Percentiles rank a stretch among this genome's conserved stretches.
Evolutionary conservation across 2,113 vertebrate species (phyloP).

Genomic region (Albula goreensis): DNA sequence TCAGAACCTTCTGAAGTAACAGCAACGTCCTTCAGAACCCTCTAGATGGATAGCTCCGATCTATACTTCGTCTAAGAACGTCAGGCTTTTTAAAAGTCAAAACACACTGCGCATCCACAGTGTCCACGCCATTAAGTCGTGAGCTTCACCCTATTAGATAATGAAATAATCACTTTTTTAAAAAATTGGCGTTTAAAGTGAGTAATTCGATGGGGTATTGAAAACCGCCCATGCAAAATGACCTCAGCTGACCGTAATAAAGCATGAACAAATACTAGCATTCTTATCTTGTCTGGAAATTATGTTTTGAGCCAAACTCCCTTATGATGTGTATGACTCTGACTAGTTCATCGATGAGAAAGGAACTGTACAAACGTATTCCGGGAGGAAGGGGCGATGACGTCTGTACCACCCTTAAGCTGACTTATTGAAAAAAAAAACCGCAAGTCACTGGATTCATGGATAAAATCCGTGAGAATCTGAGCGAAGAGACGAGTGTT

Average conservation of each 20-base stretch:
- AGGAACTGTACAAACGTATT: conserved; percentile 89
- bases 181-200: conserved; percentile 6
- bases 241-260: conserved; percentile 35
- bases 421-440: conserved; percentile 80
- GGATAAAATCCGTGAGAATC: conserved; percentile 93
- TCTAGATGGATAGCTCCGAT: background rate
- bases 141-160: background rate
- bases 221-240: conserved; percentile 19
- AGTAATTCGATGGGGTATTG: background rate
- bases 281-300: conserved; percentile 36
- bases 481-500: conserved; percentile 83
- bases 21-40: background rate
- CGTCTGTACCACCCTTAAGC: conserved; percentile 98
- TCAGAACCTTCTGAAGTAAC: background rate
- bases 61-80: background rate
- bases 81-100: background rate
- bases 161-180: background rate
- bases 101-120: background rate
- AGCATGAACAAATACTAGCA: conserved; percentile 44
- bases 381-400: conserved; percentile 97
- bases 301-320: conserved; percentile 77
- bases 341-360: conserved; percentile 87
- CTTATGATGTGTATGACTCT: conserved; percentile 80
- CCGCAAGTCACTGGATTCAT: conserved; percentile 82
- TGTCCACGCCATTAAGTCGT: background rate